Evolutionary conservation across 2,888 invertebrate species (phyloP).

Genomic region (Orthosia incerta): DNA sequence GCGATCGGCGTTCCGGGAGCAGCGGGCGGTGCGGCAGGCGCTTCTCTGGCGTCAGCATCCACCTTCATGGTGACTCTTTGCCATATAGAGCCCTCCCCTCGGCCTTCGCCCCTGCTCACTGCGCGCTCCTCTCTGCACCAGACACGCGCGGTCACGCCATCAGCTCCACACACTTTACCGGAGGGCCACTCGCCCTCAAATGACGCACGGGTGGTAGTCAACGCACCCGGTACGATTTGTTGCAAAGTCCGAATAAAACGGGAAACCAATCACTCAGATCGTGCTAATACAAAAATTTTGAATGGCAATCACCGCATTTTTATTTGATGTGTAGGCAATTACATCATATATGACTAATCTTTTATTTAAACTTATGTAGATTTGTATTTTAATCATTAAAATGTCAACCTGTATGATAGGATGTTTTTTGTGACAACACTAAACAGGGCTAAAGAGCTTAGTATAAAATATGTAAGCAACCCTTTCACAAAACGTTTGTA

Average conservation of each 20-base stretch:
- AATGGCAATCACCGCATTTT: constrained; percentile 39
- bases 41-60: constrained; percentile 83
- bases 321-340: constrained; percentile 31
- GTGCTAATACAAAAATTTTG: constrained; percentile 24
- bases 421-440: constrained; percentile 45
- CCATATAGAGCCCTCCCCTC: constrained; percentile 78
- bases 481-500: constrained; percentile 66
- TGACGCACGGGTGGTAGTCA: constrained; percentile 20
- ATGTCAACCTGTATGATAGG: constrained; percentile 31
- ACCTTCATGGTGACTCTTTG: constrained; percentile 80
- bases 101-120: constrained; percentile 73
- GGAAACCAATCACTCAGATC: constrained; percentile 25
- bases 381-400: constrained; percentile 6
- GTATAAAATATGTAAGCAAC: constrained; percentile 64
- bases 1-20: constrained; percentile 77
- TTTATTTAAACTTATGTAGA: constrained; percentile 25
- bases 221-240: constrained; percentile 16
- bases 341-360: constrained; percentile 45
- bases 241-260: constrained; percentile 11
- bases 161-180: constrained; percentile 74
- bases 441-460: constrained; percentile 57
- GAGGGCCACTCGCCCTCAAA: constrained; percentile 49
- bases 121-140: constrained; percentile 83
- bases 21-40: constrained; percentile 76
- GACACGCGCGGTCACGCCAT: constrained; percentile 81